Evolutionary conservation across 2,113 vertebrate species (phyloP).

Genomic region (Xiphophorus maculatus): DNA sequence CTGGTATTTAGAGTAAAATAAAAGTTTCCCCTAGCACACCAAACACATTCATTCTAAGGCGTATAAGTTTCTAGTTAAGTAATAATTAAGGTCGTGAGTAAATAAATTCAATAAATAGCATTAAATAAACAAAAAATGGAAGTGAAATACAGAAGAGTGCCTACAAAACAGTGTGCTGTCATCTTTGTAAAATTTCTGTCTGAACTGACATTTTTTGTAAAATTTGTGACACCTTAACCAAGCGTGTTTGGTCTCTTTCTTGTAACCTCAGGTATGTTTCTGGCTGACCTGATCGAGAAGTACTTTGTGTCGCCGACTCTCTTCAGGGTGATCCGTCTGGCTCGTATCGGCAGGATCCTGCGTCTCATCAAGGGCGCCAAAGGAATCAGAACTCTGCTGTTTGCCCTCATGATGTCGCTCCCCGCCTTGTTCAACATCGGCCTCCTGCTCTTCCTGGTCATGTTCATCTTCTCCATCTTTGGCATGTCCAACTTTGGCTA

Average conservation of each 20-base stretch:
- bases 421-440: conserved; percentile 99
- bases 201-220: background rate
- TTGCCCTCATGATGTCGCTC: conserved; percentile 99
- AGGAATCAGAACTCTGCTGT: conserved; percentile 96
- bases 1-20: too few relatives aligned
- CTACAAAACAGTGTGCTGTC: too few relatives aligned
- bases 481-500: conserved; percentile 99
- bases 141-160: too few relatives aligned
- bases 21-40: too few relatives aligned
- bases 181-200: too few relatives aligned
- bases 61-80: too few relatives aligned
- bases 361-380: conserved; percentile 98
- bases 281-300: conserved; percentile 98
- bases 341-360: conserved; percentile 96
- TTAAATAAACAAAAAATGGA: too few relatives aligned
- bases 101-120: too few relatives aligned
- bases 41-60: too few relatives aligned
- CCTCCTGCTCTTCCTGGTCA: conserved; percentile 95
- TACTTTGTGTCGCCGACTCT: conserved; percentile 98
- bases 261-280: conserved; percentile 90
- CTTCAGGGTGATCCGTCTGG: conserved; percentile 97
- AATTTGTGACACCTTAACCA: conserved; percentile 5
- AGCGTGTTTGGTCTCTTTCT: conserved; percentile 23
- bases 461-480: conserved; percentile 99
- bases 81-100: too few relatives aligned